A percentile compares a stretch with the other conserved stretches of the same genome.
Evolutionary conservation across 2,888 invertebrate species (phyloP).

Genomic region (Rhagium mordax): DNA sequence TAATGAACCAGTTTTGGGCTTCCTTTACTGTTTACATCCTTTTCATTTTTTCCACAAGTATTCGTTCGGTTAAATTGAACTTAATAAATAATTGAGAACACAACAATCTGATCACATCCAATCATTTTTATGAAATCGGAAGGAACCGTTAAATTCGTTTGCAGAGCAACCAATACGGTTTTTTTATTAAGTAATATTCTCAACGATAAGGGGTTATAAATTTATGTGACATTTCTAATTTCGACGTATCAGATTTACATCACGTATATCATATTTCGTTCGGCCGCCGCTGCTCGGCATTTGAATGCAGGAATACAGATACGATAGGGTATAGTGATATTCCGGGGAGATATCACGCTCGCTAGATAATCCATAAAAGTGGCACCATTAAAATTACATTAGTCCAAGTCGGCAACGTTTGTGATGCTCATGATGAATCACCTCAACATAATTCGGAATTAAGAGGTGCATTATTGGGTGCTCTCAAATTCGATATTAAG

Average conservation of each 20-base stretch:
- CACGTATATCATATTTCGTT: conserved; percentile 6
- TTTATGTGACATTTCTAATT: too few relatives aligned
- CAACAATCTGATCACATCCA: too few relatives aligned
- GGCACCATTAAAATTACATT: conserved; percentile 34
- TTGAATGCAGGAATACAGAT: conserved; percentile 12
- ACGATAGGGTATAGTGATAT: not conserved
- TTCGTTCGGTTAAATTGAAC: too few relatives aligned
- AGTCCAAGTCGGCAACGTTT: conserved; percentile 30
- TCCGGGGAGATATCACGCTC: not conserved
- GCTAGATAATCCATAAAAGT: conserved; percentile 14
- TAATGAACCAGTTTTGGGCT: too few relatives aligned
- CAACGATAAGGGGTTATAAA: too few relatives aligned
- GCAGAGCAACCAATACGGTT: too few relatives aligned
- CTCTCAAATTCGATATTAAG: not conserved
- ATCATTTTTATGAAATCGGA: too few relatives aligned
- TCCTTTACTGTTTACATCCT: too few relatives aligned
- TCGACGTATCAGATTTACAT: not conserved
- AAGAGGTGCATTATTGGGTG: not conserved
- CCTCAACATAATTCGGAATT: not conserved
- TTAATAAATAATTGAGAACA: too few relatives aligned
- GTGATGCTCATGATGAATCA: conserved; percentile 14
- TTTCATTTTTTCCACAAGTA: too few relatives aligned
- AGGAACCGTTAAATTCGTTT: too few relatives aligned
- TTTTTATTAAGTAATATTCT: too few relatives aligned
- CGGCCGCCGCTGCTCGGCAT: not conserved